phyloP scores from a whole-genome alignment of 2,888 invertebrate species.

The Myopa tessellatipennis region DNA sequence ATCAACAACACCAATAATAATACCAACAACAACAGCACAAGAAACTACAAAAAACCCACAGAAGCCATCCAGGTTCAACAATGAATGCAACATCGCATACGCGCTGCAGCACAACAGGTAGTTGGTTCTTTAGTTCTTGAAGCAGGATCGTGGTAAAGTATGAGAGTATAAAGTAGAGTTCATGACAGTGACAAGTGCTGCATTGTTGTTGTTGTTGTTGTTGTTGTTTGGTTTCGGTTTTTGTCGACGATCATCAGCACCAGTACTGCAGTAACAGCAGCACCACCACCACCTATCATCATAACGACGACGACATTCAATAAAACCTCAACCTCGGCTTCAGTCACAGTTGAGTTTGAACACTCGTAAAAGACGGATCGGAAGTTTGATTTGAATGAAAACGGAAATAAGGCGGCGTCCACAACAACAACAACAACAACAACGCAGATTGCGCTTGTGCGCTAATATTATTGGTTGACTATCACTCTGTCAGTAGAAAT shows the following conservation, averaged over 20 bases:
- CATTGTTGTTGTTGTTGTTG: constrained; percentile 38
- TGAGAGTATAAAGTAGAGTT: constrained; percentile 18
- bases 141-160: constrained; percentile 31
- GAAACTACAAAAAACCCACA: constrained; percentile 10
- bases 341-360: constrained; percentile 38
- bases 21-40: background rate
- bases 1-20: background rate
- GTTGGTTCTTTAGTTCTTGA: constrained; percentile 15
- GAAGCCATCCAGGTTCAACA: constrained; percentile 11
- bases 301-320: constrained; percentile 37
- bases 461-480: background rate
- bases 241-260: constrained; percentile 3
- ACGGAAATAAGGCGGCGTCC: constrained; percentile 25
- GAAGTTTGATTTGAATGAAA: constrained; percentile 31
- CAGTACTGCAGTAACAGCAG: background rate
- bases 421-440: background rate
- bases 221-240: constrained; percentile 15
- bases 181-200: constrained; percentile 45
- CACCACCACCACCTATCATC: constrained; percentile 19
- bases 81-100: background rate
- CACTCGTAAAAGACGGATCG: constrained; percentile 38
- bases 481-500: too few relatives aligned
- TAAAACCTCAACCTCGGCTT: background rate
- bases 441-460: background rate
- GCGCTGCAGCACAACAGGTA: constrained; percentile 18